Evolutionary conservation across 2,113 vertebrate genomes (phyloP).

Genomic region (Seriola rivoliana): DNA sequence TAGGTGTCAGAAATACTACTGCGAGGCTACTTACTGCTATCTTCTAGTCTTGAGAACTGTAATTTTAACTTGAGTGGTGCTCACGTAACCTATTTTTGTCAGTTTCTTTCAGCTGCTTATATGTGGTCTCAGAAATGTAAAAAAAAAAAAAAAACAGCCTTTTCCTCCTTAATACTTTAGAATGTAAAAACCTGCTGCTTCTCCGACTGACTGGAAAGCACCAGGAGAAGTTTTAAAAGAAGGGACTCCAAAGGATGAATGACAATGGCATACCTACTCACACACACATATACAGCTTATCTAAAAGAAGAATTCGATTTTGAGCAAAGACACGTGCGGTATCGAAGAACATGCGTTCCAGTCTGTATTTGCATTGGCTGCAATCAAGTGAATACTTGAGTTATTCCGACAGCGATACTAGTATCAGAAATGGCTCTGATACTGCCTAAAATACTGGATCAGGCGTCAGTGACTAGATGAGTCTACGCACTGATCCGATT

Average conservation of each 20-base stretch:
- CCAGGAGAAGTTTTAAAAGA: background rate
- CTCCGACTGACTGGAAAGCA: background rate
- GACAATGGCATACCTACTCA: background rate
- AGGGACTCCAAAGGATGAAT: constrained; percentile 4
- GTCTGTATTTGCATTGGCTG: constrained; percentile 13
- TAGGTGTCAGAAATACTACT: constrained; percentile 29
- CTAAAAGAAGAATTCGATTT: constrained; percentile 1
- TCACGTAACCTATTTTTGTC: background rate
- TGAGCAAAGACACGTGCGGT: background rate
- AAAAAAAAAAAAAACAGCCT: background rate
- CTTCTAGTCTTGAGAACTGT: constrained; percentile 23
- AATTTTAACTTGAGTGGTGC: constrained; percentile 17
- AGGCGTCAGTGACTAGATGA: too few relatives aligned
- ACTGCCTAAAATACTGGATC: too few relatives aligned
- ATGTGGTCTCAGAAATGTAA: background rate
- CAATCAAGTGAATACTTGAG: background rate
- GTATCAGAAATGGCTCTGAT: too few relatives aligned
- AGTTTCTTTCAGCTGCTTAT: constrained; percentile 5
- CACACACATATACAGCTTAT: background rate
- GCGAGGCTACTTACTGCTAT: constrained; percentile 5
- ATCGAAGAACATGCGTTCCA: constrained; percentile 1
- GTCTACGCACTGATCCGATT: too few relatives aligned
- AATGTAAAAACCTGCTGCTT: background rate
- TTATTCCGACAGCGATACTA: too few relatives aligned
- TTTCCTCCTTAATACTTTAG: constrained; percentile 5